Base-by-base conservation (phyloP, 2,113 vertebrate genomes). In the Carassius auratus region DNA sequence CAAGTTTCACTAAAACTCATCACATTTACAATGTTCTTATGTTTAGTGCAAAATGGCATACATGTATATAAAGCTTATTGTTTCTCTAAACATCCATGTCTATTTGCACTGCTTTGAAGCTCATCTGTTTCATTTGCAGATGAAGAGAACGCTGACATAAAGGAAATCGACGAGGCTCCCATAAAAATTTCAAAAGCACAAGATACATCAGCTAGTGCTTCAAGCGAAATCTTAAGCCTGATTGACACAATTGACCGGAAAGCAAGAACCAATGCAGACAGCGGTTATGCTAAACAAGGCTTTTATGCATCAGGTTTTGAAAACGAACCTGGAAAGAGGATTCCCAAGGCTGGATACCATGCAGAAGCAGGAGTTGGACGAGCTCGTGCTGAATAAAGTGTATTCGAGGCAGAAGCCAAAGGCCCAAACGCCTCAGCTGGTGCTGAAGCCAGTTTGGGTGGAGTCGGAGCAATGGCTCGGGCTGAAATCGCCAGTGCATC, bases 401-500 rank as follows among this genome's bases (percentile, higher is more conserved):
- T 88, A 19, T 82, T 85, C 12, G 38, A 87, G 50, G 87, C 83
- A 0, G 84, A 84, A 45, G 87, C 87, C 55, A 88, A 64, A 19
- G 85, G 83, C 0, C 85, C 80, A 13, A 88, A 87, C 3, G 87
- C 83, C 19, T 61, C 36, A 13, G 85, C 52, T 48, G 36, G 38
- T 9, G 83, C 79, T 30, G 8, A 71, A 33, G 75, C 17, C 23
- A 83, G 30, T 73, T 0, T 21, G 3, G 0, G 3, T 3, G 68
- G 50, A 23, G 79, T 9, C 0, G 14, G 15, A 23, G 89, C 85
- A 12, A 84, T 90, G 79, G 83, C 76, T 10, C 73, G 48, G 52
- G 87, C 86, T 7, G 87, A 88, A 30, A 0, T 79, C 1, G 88
- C 9, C 64, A 86, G 88, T 23, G 86, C 5, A 4, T 89, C 88